phyloP scores from a whole-genome alignment of 1,140 invertebrate species.

The Anagrus nilaparvatae region DNA sequence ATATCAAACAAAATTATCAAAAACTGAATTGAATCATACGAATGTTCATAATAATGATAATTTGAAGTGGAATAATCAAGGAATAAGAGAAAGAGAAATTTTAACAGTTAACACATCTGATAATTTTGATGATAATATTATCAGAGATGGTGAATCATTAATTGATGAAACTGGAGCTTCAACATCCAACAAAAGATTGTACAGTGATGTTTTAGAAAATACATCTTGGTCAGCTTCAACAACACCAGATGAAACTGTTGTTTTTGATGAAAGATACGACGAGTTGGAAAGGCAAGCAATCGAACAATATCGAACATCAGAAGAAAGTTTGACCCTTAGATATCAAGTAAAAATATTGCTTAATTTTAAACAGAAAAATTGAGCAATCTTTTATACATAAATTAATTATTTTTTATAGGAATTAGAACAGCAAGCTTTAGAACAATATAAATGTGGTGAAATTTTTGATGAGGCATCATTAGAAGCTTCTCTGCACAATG shows the following conservation, averaged over 20 bases:
- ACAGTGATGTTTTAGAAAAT: constrained; percentile 28
- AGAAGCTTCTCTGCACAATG: no score
- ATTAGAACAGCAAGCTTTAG: constrained; percentile 33
- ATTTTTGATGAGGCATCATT: no score
- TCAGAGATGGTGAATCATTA: constrained; percentile 31
- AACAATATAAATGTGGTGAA: constrained; percentile 29
- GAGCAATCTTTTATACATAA: background rate
- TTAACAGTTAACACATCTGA: no score
- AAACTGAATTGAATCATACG: no score
- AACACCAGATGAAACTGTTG: constrained; percentile 15
- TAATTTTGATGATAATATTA: no score
- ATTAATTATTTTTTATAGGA: constrained; percentile 20
- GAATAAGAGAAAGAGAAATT: no score
- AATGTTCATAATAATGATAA: no score
- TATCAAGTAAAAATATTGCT: constrained; percentile 27
- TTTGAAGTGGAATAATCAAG: no score
- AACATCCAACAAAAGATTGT: constrained; percentile 22
- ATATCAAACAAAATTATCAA: no score
- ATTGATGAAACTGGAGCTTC: constrained; percentile 19
- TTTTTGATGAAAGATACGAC: constrained; percentile 29
- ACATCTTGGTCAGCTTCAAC: no score
- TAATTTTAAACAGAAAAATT: background rate
- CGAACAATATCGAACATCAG: constrained; percentile 35
- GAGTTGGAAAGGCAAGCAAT: constrained; percentile 35
- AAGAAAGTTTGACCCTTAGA: constrained; percentile 31